phyloP scores from a whole-genome alignment of 2,888 invertebrate species.

The Allophyes oxyacanthae region DNA sequence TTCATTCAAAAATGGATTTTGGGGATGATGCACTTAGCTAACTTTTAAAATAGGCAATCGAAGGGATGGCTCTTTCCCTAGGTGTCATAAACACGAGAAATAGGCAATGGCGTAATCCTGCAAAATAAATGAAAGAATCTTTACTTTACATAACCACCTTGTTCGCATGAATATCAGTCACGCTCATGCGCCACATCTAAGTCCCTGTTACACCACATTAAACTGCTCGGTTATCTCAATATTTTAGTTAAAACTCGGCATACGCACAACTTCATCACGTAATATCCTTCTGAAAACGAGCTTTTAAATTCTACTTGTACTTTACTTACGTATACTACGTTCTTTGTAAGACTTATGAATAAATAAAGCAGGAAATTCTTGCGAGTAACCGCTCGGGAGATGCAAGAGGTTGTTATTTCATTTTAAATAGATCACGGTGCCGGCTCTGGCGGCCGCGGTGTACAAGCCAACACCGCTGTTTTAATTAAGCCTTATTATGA shows the following conservation, averaged over 20 bases:
- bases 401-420: conserved; percentile 51
- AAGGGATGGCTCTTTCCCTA: too few relatives aligned
- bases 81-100: too few relatives aligned
- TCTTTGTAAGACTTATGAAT: conserved; percentile 55
- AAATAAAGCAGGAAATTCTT: conserved; percentile 51
- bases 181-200: too few relatives aligned
- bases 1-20: too few relatives aligned
- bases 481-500: conserved; percentile 55
- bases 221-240: conserved; percentile 22
- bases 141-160: too few relatives aligned
- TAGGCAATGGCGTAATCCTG: too few relatives aligned
- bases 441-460: conserved; percentile 16
- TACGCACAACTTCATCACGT: conserved; percentile 15
- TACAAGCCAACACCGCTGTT: conserved; percentile 47
- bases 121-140: too few relatives aligned
- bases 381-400: conserved; percentile 35
- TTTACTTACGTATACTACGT: conserved; percentile 26
- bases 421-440: conserved; percentile 56
- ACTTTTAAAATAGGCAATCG: too few relatives aligned
- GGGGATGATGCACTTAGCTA: too few relatives aligned
- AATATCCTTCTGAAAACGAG: conserved; percentile 17
- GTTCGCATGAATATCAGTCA: too few relatives aligned
- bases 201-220: background rate
- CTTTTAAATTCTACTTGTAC: conserved; percentile 36
- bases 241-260: conserved; percentile 11